Evolutionary conservation across 2,888 invertebrate species (phyloP).

Genomic region (Apamea sordens): DNA sequence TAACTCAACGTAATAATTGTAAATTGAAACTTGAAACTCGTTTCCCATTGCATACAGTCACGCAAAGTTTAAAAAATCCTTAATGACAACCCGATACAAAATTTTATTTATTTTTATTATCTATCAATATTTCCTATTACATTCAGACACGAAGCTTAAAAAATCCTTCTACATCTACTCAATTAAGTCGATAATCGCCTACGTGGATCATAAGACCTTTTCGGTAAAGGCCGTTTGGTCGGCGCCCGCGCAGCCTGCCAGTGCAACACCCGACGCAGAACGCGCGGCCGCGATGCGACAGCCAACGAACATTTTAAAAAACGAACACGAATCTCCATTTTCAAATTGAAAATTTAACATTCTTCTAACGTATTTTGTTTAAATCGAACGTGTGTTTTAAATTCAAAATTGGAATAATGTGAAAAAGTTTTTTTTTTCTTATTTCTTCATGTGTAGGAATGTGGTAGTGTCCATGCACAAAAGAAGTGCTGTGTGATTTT

Average conservation of each 20-base stretch:
- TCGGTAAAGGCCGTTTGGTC: slow-evolving; percentile 61
- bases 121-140: slow-evolving; percentile 33
- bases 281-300: slow-evolving; percentile 88
- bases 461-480: slow-evolving; percentile 82
- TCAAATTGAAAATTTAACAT: slow-evolving; percentile 70
- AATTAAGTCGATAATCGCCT: slow-evolving; percentile 65
- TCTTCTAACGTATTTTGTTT: slow-evolving; percentile 68
- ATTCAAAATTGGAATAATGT: slow-evolving; percentile 80
- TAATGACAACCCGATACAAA: slow-evolving; percentile 20
- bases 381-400: slow-evolving; percentile 65
- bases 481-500: slow-evolving; percentile 83
- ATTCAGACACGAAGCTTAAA: slow-evolving; percentile 37
- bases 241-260: slow-evolving; percentile 76
- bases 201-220: slow-evolving; percentile 66
- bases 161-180: slow-evolving; percentile 42
- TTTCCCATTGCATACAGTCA: slow-evolving; percentile 20
- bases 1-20: slow-evolving; percentile 3
- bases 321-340: slow-evolving; percentile 80
- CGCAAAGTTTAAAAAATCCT: slow-evolving; percentile 11
- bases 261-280: slow-evolving; percentile 76
- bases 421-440: slow-evolving; percentile 73
- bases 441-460: slow-evolving; percentile 79
- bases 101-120: slow-evolving; percentile 51
- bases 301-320: slow-evolving; percentile 81
- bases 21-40: slow-evolving; percentile 11